Conservation (phyloP, 2,113 vertebrate genomes). For the Oncorhynchus keta region DNA sequence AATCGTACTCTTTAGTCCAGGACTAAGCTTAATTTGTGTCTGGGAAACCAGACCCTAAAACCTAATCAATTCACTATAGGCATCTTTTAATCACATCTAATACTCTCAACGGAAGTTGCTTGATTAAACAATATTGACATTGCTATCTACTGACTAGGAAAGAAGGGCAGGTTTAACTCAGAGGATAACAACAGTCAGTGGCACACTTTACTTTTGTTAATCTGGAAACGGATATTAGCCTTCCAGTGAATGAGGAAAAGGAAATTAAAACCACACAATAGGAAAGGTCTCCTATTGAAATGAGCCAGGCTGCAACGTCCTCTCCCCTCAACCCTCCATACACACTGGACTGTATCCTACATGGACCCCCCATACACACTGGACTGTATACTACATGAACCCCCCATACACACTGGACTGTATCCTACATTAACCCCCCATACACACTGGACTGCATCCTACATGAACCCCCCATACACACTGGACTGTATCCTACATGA, state of each 20-base stretch:
- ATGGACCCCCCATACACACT: too few species aligned
- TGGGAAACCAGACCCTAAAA: not conserved
- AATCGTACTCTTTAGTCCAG: too few species aligned
- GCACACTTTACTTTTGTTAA: not conserved
- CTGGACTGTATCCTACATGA: too few species aligned
- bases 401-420: too few species aligned
- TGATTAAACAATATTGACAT: not conserved
- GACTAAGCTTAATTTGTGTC: too few species aligned
- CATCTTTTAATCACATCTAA: not conserved
- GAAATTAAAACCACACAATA: not conserved
- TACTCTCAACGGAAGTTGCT: not conserved
- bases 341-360: too few species aligned
- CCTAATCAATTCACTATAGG: not conserved
- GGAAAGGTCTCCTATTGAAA: not conserved
- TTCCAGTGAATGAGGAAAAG: not conserved
- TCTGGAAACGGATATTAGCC: slow-evolving; percentile 5
- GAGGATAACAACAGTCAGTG: not conserved
- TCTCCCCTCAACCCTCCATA: not conserved
- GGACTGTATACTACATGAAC: too few species aligned
- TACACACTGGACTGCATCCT: too few species aligned
- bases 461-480: too few species aligned
- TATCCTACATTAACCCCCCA: too few species aligned
- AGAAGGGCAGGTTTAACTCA: not conserved
- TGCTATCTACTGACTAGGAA: not conserved
- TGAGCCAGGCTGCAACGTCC: not conserved